Conservation (phyloP, 2,113 vertebrate genomes). For the Lontra canadensis region DNA sequence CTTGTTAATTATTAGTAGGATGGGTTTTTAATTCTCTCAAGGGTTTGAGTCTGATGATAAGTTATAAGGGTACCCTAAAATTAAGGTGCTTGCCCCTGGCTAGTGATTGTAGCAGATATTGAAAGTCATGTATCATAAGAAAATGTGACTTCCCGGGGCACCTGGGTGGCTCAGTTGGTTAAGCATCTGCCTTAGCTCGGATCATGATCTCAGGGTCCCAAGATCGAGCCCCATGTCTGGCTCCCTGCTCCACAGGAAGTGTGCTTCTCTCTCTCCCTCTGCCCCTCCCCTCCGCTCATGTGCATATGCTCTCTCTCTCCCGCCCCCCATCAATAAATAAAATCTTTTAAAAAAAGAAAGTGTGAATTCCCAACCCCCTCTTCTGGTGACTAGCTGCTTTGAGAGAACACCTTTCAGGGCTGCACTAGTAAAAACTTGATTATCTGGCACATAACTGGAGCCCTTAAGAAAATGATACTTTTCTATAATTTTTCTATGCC, state of each 20-base stretch:
- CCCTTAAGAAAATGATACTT: not conserved
- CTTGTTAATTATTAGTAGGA: constrained; percentile 4
- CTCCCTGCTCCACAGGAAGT: too few relatives aligned
- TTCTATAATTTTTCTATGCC: not conserved
- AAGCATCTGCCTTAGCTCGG: not conserved
- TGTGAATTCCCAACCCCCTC: not conserved
- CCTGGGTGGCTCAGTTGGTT: not conserved
- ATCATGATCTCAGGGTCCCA: not conserved
- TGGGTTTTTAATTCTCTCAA: not conserved
- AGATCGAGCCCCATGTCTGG: not conserved
- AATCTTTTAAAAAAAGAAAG: too few relatives aligned
- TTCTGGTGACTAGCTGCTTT: not conserved
- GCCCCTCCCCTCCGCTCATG: too few relatives aligned
- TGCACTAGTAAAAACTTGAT: not conserved
- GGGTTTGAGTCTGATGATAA: not conserved
- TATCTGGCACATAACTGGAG: not conserved
- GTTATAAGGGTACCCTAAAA: not conserved
- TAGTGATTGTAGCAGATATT: not conserved
- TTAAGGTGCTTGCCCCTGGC: not conserved
- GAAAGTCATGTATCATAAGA: constrained; percentile 5
- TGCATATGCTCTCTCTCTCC: too few relatives aligned
- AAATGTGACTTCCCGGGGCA: not conserved
- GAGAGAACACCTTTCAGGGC: not conserved
- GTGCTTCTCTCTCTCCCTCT: too few relatives aligned
- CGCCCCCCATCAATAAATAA: too few relatives aligned